Percentiles rank a stretch among this genome's conserved stretches.
Evolutionary conservation across 2,113 vertebrate species (phyloP).

Genomic region (Gallinago media): DNA sequence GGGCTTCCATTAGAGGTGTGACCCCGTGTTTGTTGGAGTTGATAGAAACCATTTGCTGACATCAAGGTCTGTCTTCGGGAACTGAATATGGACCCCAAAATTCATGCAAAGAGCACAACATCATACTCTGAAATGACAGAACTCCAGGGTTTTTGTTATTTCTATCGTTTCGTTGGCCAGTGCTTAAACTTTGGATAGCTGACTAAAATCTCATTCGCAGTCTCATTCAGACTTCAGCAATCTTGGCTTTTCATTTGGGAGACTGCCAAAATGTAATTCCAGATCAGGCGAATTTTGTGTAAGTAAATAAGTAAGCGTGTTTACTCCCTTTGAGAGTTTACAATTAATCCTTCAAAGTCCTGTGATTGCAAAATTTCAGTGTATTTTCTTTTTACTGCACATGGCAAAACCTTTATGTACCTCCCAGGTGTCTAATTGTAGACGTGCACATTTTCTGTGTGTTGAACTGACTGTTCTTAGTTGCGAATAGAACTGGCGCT

Average conservation of each 20-base stretch:
- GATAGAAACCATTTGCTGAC: neutral
- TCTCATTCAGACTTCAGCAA: neutral
- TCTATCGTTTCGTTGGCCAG: neutral
- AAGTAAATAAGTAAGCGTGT: neutral
- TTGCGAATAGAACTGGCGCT: neutral
- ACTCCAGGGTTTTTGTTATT: neutral
- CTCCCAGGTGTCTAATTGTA: slow-evolving; percentile 11
- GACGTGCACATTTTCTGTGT: neutral
- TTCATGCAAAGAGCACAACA: neutral
- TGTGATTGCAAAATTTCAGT: neutral
- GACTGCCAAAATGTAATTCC: neutral
- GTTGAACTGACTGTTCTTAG: neutral
- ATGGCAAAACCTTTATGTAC: neutral
- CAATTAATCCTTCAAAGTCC: neutral
- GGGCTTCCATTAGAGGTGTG: neutral
- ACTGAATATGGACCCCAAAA: neutral
- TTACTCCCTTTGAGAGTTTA: neutral
- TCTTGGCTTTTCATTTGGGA: neutral
- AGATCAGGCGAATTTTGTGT: neutral
- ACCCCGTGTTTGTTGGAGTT: neutral
- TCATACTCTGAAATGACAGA: neutral
- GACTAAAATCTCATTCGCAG: neutral
- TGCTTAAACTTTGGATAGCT: neutral
- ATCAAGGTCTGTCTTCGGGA: neutral
- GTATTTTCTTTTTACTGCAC: neutral